Evolutionary conservation across 2,113 vertebrate species (phyloP).

Genomic region (Mobula birostris): DNA sequence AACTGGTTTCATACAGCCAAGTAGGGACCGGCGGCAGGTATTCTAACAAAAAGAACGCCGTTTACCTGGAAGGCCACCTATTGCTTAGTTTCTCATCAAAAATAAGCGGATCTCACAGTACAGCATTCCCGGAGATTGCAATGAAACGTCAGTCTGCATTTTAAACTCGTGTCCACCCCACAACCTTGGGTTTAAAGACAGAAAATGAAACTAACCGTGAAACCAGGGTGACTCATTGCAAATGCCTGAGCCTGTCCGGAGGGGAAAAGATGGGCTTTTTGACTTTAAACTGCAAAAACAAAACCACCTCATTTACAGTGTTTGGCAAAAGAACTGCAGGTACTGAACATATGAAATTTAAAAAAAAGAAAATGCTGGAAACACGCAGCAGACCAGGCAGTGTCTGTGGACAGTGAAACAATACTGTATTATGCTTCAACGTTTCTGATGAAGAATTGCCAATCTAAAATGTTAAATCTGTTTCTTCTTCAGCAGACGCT

Average conservation of each 20-base stretch:
- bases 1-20: background rate
- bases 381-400: too few relatives aligned
- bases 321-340: too few relatives aligned
- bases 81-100: background rate
- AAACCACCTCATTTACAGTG: too few relatives aligned
- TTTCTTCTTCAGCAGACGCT: too few relatives aligned
- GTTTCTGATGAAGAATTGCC: too few relatives aligned
- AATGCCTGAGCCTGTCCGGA: background rate
- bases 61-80: background rate
- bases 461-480: too few relatives aligned
- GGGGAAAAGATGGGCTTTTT: background rate
- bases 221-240: background rate
- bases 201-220: background rate
- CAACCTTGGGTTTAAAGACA: too few relatives aligned
- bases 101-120: background rate
- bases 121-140: background rate
- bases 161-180: background rate
- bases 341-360: too few relatives aligned
- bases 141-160: background rate
- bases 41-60: background rate
- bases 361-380: too few relatives aligned
- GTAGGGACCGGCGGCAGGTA: background rate
- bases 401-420: too few relatives aligned
- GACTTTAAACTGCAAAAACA: background rate
- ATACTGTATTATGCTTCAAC: too few relatives aligned